These are phyloP conservation scores for Sylvia atricapilla DNA, from an alignment of 2,113 vertebrate species.

Conservation along the genomic window DNA sequence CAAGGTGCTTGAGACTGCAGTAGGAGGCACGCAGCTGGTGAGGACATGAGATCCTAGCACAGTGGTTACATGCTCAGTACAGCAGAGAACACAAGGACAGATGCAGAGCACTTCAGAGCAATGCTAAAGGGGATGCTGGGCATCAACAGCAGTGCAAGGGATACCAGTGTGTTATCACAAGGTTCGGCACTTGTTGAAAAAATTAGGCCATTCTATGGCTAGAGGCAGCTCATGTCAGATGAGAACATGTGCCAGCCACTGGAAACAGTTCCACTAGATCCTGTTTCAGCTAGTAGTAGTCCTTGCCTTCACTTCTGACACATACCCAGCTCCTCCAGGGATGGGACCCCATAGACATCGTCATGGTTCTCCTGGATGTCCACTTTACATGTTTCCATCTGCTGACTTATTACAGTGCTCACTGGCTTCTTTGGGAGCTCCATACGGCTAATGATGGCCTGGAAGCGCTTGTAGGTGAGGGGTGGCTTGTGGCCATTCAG, in stretches of 20 bases:
- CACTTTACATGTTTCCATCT: constrained; percentile 85
- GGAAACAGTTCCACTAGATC: neutral
- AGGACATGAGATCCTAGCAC: neutral
- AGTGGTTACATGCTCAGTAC: neutral
- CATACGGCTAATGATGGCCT: constrained; percentile 91
- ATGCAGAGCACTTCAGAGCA: neutral
- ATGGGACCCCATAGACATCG: constrained; percentile 87
- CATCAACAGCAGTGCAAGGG: neutral
- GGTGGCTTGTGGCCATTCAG: constrained; percentile 92
- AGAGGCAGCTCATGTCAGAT: neutral
- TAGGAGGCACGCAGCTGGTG: neutral
- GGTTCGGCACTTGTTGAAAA: neutral
- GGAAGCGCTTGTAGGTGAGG: constrained; percentile 95
- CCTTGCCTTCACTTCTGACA: neutral
- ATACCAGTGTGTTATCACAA: neutral
- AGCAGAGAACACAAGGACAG: neutral
- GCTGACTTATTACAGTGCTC: constrained; percentile 79
- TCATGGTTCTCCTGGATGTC: constrained; percentile 88
- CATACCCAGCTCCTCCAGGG: constrained; percentile 93
- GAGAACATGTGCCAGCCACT: neutral
- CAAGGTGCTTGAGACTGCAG: neutral
- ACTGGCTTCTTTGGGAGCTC: constrained; percentile 90
- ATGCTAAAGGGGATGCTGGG: neutral
- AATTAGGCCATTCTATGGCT: neutral
- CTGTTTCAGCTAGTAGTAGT: neutral